Conservation (phyloP, 2,113 vertebrate genomes). For the Xiphophorus maculatus region DNA sequence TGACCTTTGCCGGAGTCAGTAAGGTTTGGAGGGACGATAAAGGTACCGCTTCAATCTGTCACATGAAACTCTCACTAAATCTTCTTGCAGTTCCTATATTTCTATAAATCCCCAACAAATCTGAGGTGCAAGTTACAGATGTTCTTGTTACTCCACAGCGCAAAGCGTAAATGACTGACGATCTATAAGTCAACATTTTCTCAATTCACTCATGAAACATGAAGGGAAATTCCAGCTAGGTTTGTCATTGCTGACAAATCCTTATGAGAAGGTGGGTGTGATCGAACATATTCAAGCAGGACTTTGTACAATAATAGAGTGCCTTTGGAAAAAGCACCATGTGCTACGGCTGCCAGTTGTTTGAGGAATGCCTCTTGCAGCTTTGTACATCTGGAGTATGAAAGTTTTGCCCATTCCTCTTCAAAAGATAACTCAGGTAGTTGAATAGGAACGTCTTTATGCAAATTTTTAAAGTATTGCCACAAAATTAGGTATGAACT, state of each 20-base stretch:
- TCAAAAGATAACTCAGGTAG: not conserved
- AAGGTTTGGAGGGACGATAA: slow-evolving; percentile 34
- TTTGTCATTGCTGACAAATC: slow-evolving; percentile 27
- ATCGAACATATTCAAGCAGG: slow-evolving; percentile 4
- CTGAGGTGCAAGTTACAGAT: not conserved
- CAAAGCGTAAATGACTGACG: slow-evolving; percentile 26
- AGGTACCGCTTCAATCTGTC: slow-evolving; percentile 22
- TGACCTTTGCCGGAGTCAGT: slow-evolving; percentile 69
- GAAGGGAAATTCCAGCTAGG: slow-evolving; percentile 16
- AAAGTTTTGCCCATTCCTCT: not conserved
- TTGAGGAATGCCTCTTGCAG: not conserved
- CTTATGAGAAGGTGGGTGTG: slow-evolving; percentile 9
- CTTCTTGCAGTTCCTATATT: slow-evolving; percentile 9
- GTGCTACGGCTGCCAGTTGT: not conserved
- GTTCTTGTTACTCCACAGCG: not conserved
- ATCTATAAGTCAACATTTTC: slow-evolving; percentile 11
- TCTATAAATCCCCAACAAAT: slow-evolving; percentile 7
- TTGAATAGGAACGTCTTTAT: not conserved
- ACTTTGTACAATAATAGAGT: not conserved
- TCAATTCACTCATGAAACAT: slow-evolving; percentile 19
- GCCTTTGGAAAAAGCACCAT: too few species aligned
- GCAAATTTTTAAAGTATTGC: not conserved
- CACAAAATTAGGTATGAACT: not conserved
- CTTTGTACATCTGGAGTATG: too few species aligned
- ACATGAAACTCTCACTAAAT: slow-evolving; percentile 51